Evolutionary conservation across 1,140 invertebrate genomes (phyloP), one percentile per base, ranked within the genome.

Genomic region (Trachymyrmex septentrionalis): DNA sequence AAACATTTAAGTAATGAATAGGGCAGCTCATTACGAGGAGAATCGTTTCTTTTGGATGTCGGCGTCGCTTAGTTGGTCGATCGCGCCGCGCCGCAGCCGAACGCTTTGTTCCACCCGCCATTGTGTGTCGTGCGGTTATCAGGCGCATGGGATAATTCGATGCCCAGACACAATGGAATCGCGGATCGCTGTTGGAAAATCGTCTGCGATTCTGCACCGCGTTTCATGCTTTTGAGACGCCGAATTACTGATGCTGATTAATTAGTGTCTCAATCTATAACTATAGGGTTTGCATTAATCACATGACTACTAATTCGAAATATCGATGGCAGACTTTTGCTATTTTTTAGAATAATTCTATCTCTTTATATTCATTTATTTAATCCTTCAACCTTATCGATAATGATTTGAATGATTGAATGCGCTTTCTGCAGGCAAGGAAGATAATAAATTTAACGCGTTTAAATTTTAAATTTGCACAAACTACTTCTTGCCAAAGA

Each of bases 101-200:
- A 84, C 71, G 80, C 80, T 84, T 84, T 84, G 80, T 84, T 84
- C 80, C 69, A 63, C 1, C 38, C 24, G 80, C 80, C 80, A 84
- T 84, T 84, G 80, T 84, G 69, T 84, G 80, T 84, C 80, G 55
- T 72, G 55, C 67, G 69, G 80, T 84, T 84, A 84, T 84, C 80
- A 84, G 80, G 80, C 38, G 55, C 67, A 44, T 21, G 67, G 55
- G 80, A 84, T 84, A 84, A 84, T 84, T 84, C 80, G 80, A 71
- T 73, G 80, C 80, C 69, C 80, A 73, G 55, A 14, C 80, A 84
- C 80, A 84, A 84, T 84, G 57, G 71, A 84, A 71, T 84, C 69
- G 69, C 55, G 80, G 24, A 72, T 59, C 53, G 80, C 38, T 82
- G 80, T 69, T 82, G 67, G 80, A 84, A 84, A 84, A 84, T 84